These are phyloP conservation scores for Anoplophora glabripennis DNA, from an alignment of 1,140 invertebrate species.

Conservation along the genomic window DNA sequence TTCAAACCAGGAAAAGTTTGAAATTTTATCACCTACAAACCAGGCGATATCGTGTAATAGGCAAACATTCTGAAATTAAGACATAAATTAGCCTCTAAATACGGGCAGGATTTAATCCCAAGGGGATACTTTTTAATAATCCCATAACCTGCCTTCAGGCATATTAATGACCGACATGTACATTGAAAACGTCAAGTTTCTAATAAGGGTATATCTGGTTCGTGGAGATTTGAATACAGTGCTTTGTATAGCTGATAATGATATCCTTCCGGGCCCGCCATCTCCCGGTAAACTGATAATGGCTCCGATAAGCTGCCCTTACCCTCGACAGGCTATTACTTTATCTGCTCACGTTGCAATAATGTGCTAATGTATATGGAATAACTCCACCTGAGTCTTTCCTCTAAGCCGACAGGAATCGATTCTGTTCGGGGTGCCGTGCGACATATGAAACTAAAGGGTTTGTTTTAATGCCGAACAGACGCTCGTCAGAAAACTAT, in stretches of 20 bases:
- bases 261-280: slow-evolving; percentile 29
- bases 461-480: too few relatives aligned
- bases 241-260: slow-evolving; percentile 33
- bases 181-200: background rate
- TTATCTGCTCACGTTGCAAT: slow-evolving; percentile 29
- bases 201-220: slow-evolving; percentile 12
- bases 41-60: too few relatives aligned
- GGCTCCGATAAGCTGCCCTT: slow-evolving; percentile 23
- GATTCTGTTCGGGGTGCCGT: too few relatives aligned
- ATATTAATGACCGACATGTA: background rate
- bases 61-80: too few relatives aligned
- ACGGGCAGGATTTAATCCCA: too few relatives aligned
- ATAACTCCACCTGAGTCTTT: slow-evolving; percentile 27
- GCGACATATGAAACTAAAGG: too few relatives aligned
- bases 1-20: too few relatives aligned
- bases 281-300: slow-evolving; percentile 33
- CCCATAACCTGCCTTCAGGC: too few relatives aligned
- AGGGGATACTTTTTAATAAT: too few relatives aligned
- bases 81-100: too few relatives aligned
- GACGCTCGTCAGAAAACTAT: too few relatives aligned
- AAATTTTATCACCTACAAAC: too few relatives aligned
- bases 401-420: background rate
- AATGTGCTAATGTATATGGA: slow-evolving; percentile 31
- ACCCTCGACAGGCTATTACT: slow-evolving; percentile 14
- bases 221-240: slow-evolving; percentile 24